These are phyloP conservation scores for Erpornis zantholeuca DNA, from an alignment of 2,113 vertebrate species.

Conservation along the genomic window DNA sequence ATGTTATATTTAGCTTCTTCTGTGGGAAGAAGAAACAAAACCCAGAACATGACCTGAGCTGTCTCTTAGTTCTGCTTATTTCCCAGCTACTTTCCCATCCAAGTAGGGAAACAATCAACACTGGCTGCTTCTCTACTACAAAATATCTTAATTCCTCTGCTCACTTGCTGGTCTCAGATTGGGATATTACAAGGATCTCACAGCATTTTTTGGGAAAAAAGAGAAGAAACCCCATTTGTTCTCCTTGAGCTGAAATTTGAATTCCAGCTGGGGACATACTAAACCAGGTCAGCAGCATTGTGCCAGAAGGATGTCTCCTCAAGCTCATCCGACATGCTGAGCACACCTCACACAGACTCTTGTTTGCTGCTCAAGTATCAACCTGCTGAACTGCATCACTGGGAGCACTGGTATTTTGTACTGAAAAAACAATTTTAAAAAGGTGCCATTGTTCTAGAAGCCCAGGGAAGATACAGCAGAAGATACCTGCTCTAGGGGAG, in stretches of 20 bases:
- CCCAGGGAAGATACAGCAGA: neutral
- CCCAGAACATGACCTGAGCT: neutral
- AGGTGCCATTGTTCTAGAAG: neutral
- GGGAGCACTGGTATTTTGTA: neutral
- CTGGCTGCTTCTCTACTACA: neutral
- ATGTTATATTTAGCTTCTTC: neutral
- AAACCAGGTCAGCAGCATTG: neutral
- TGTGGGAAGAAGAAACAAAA: neutral
- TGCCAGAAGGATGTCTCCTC: neutral
- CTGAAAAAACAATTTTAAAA: neutral
- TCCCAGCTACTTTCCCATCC: neutral
- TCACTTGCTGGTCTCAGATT: neutral
- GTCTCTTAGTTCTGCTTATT: neutral
- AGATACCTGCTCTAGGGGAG: neutral
- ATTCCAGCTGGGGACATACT: neutral
- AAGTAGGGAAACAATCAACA: neutral
- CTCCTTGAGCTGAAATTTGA: neutral
- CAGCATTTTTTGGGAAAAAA: neutral
- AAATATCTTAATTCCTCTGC: neutral
- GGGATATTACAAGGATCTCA: neutral
- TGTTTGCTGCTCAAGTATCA: neutral
- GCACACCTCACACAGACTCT: neutral
- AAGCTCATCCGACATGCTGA: rapidly evolving
- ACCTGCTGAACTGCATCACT: neutral
- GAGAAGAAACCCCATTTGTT: neutral